Percentiles rank a stretch among this genome's conserved stretches.
Conservation (phyloP, 2,797 vertebrate species). For the Sebastes miniatus region DNA sequence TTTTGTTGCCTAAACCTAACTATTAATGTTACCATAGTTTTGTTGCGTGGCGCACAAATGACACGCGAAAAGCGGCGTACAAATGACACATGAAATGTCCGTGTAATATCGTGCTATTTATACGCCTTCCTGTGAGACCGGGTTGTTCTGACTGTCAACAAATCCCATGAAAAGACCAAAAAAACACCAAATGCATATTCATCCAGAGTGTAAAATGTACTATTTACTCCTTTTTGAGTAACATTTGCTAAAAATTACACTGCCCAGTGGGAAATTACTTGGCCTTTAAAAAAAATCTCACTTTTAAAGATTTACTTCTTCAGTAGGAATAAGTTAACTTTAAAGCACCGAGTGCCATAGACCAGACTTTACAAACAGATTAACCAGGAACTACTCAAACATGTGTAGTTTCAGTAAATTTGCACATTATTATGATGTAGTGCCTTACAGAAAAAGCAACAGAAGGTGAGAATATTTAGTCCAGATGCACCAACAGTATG, state of each 20-base stretch:
- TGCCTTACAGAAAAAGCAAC: neutral
- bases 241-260: neutral
- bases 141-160: neutral
- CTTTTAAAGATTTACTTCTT: neutral
- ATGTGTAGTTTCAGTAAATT: neutral
- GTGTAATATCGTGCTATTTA: too few species aligned
- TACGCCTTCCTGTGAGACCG: too few species aligned
- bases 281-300: neutral
- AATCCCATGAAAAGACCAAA: neutral
- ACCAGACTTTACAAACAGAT: too few species aligned
- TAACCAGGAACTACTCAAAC: neutral
- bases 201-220: neutral
- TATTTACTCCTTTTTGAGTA: neutral
- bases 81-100: too few species aligned
- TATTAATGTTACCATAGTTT: too few species aligned
- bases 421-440: neutral
- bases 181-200: neutral
- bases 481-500: neutral
- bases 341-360: neutral
- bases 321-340: neutral
- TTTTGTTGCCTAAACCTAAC: too few species aligned
- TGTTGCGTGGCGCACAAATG: too few species aligned
- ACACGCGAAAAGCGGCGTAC: too few species aligned
- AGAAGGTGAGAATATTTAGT: neutral
- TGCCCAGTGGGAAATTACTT: neutral